These are phyloP conservation scores for Drosophila borborema DNA, from an alignment of 2,888 invertebrate genomes.

Conservation along the genomic window DNA sequence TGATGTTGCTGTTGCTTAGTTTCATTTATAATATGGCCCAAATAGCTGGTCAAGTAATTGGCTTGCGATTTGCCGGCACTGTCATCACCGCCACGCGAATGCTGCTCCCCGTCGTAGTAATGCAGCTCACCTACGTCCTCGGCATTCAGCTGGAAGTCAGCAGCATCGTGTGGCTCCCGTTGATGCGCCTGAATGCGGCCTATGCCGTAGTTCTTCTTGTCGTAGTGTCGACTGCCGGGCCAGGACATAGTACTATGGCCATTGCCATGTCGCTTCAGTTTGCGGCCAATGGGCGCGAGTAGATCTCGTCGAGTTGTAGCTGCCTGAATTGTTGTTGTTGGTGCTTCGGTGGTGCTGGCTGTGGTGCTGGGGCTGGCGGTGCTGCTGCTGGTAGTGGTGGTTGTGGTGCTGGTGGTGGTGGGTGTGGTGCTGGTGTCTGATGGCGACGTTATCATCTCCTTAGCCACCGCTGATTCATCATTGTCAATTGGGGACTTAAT, in stretches of 20 bases:
- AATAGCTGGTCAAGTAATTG: slow-evolving; percentile 52
- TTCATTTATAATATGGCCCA: slow-evolving; percentile 26
- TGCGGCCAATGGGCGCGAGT: slow-evolving; percentile 40
- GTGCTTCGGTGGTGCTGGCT: not conserved
- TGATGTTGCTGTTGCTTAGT: slow-evolving; percentile 17
- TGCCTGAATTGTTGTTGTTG: slow-evolving; percentile 13
- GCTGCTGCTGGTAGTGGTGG: slow-evolving; percentile 13
- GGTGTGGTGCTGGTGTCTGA: slow-evolving; percentile 10
- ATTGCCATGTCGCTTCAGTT: slow-evolving; percentile 45
- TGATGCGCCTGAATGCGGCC: slow-evolving; percentile 40
- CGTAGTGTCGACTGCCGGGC: slow-evolving; percentile 17
- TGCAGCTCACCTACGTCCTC: slow-evolving; percentile 58
- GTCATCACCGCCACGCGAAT: slow-evolving; percentile 7
- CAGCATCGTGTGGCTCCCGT: not conserved
- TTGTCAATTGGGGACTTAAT: slow-evolving; percentile 61
- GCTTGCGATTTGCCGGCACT: slow-evolving; percentile 34
- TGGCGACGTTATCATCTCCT: slow-evolving; percentile 14
- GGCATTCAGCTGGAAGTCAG: slow-evolving; percentile 21
- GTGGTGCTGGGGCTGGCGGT: slow-evolving; percentile 4
- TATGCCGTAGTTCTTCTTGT: slow-evolving; percentile 30
- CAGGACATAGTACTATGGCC: slow-evolving; percentile 10
- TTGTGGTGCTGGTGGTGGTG: slow-evolving; percentile 1
- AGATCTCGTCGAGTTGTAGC: slow-evolving; percentile 14
- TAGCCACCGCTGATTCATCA: slow-evolving; percentile 62
- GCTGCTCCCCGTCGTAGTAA: slow-evolving; percentile 43